These are phyloP conservation scores for Sarcophilus harrisii DNA, from an alignment of 2,797 vertebrate species.

Conservation along the genomic window DNA sequence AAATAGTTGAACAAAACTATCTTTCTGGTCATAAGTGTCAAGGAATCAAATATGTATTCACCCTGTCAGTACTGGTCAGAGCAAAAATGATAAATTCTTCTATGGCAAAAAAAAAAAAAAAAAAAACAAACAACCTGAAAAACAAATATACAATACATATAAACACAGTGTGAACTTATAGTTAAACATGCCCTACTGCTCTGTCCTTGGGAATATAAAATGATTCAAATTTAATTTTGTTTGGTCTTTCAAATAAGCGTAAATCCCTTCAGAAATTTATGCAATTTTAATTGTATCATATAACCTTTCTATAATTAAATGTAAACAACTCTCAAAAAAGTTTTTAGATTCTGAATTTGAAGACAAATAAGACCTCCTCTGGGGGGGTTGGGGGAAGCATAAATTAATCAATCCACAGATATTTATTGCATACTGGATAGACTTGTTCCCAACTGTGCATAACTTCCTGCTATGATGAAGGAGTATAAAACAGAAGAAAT, in stretches of 20 bases:
- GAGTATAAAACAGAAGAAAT: background rate
- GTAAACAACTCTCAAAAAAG: background rate
- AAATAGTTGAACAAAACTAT: background rate
- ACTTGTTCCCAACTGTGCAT: background rate
- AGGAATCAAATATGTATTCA: background rate
- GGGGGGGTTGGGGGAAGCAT: background rate
- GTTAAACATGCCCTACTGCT: background rate
- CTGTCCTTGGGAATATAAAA: background rate
- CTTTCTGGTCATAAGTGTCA: background rate
- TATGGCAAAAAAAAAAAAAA: background rate
- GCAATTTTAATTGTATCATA: background rate
- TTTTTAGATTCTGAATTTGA: conserved; percentile 1
- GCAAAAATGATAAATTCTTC: background rate
- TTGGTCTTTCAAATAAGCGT: background rate
- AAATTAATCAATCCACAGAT: background rate
- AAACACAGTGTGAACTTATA: background rate
- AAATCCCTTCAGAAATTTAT: conserved; percentile 9
- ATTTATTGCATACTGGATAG: too few relatives aligned
- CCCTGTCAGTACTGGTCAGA: background rate
- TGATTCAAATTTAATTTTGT: background rate
- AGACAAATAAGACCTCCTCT: background rate
- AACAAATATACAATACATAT: background rate
- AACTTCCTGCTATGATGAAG: background rate
- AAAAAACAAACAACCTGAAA: too few relatives aligned
- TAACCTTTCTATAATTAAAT: background rate